Percentiles rank a stretch among this genome's conserved stretches.
Conservation (phyloP, 2,113 vertebrate genomes). For the Colistium nudipinnis region DNA sequence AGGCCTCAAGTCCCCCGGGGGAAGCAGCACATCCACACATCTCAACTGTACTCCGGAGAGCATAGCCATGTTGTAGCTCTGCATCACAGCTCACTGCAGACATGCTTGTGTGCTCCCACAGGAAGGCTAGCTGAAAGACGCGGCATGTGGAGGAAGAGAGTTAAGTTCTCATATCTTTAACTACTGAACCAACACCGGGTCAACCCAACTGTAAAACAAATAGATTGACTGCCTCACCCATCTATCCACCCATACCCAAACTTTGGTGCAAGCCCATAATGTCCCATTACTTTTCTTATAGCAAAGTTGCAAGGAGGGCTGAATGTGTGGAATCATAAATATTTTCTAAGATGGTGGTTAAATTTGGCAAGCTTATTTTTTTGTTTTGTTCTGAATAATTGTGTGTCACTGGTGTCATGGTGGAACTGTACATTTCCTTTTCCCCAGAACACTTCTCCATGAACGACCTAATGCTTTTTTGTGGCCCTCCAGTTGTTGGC, state of each 20-base stretch:
- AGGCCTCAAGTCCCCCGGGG: constrained; percentile 88
- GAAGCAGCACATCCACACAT: constrained; percentile 90
- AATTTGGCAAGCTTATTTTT: neutral
- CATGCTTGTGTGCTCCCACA: constrained; percentile 19
- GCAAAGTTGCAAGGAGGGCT: constrained; percentile 7
- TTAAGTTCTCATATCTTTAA: constrained; percentile 16
- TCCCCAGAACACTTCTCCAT: constrained; percentile 18
- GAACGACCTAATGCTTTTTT: constrained; percentile 9
- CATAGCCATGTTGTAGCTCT: constrained; percentile 88
- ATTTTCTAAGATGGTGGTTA: constrained; percentile 43
- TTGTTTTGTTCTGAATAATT: neutral
- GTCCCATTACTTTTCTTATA: constrained; percentile 2
- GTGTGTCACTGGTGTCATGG: constrained; percentile 10
- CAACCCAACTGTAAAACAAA: constrained; percentile 14
- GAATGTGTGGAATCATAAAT: constrained; percentile 58
- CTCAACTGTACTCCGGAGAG: constrained; percentile 91
- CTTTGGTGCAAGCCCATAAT: constrained; percentile 1
- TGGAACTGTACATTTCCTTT: constrained; percentile 11
- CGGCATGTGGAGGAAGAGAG: constrained; percentile 21
- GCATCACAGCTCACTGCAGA: constrained; percentile 17
- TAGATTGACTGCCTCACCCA: too few species aligned
- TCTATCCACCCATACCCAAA: neutral
- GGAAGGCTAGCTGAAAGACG: constrained; percentile 5
- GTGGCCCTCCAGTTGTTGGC: constrained; percentile 39
- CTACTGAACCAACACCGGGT: constrained; percentile 26